These are phyloP conservation scores for Naso thynnoides DNA, from an alignment of 2,797 vertebrate species.

Conservation along the genomic window DNA sequence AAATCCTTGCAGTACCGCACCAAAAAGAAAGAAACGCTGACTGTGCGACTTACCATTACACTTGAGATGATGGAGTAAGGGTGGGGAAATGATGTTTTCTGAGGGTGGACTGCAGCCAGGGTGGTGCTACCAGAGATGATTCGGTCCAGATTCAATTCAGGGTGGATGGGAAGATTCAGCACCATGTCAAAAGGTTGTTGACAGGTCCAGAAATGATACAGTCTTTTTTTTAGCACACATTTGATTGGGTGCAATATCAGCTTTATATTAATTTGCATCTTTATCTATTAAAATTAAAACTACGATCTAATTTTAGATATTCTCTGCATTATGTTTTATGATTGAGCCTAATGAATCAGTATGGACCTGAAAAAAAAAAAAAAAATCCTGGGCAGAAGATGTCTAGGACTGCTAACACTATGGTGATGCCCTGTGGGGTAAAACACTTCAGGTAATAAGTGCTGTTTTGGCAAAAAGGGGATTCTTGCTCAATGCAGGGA, in stretches of 20 bases:
- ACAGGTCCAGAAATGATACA: not conserved
- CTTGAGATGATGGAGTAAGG: not conserved
- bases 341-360: slow-evolving; percentile 4
- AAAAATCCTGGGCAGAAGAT: not conserved
- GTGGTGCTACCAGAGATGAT: not conserved
- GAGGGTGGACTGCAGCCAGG: not conserved
- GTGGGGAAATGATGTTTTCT: too few species aligned
- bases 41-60: too few species aligned
- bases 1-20: not conserved
- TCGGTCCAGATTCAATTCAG: not conserved
- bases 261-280: too few species aligned
- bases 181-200: not conserved
- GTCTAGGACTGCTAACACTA: slow-evolving; percentile 18
- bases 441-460: slow-evolving; percentile 65
- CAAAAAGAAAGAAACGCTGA: not conserved
- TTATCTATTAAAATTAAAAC: slow-evolving; percentile 3
- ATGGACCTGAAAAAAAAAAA: not conserved
- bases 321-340: not conserved
- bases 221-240: too few species aligned
- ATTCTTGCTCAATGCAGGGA: slow-evolving; percentile 40
- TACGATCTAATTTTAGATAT: slow-evolving; percentile 3
- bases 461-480: slow-evolving; percentile 55
- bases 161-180: not conserved
- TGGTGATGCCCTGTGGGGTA: slow-evolving; percentile 21
- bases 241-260: too few species aligned